Base-by-base conservation (phyloP, 1,140 invertebrate genomes). In the Lucilia cuprina region DNA sequence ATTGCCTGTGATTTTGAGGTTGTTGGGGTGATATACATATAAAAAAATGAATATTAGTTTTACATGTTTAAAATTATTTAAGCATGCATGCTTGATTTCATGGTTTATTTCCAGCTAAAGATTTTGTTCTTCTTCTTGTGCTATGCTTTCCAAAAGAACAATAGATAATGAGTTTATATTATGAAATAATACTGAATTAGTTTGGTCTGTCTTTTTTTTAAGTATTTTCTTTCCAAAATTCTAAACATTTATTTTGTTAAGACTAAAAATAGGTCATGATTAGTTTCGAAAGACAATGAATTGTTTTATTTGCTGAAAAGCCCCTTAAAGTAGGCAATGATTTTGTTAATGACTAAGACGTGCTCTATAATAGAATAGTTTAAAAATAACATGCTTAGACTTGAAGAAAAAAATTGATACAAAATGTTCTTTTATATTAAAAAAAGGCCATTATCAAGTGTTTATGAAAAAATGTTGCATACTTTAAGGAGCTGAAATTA, bases 101-200 rank as follows among this genome's bases (percentile, higher is more conserved):
- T 70, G 21, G 65, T 70, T 70, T 70, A 70, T 70, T 21, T 70
- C 25, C 25, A 70, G 9, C 10, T 70, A 70, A 4, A 55, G 12
- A 55, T 55, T 55, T 70, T 19, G 65, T 21, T 2, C 7, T n/a
- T 21, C 25, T 70, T 25, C 65, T 21, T 21, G 14, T 65, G 60
- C 60, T n/a, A 70, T 10, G 9, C 65, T n/a, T n/a, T 60, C 14
- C 25, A 30, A 25, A 19, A 70, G 65, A 70, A 70, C 65, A 70
- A 70, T 70, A 70, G 65, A 70, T 70, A 70, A 70, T 70, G 65
- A 25, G 65, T 70, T 70, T 70, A 70, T 70, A 70, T 70, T 21
- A 70, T 21, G 65, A 70, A 21, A 25, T 9, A 70, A 70, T 21
- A 70, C 25, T 65, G 60, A 65, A 49, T 1, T 49, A 12, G 25